Percentiles rank a stretch among this genome's conserved stretches.
These are phyloP conservation scores for Dromius quadrimaculatus DNA, from an alignment of 2,888 invertebrate genomes.

Conservation along the genomic window DNA sequence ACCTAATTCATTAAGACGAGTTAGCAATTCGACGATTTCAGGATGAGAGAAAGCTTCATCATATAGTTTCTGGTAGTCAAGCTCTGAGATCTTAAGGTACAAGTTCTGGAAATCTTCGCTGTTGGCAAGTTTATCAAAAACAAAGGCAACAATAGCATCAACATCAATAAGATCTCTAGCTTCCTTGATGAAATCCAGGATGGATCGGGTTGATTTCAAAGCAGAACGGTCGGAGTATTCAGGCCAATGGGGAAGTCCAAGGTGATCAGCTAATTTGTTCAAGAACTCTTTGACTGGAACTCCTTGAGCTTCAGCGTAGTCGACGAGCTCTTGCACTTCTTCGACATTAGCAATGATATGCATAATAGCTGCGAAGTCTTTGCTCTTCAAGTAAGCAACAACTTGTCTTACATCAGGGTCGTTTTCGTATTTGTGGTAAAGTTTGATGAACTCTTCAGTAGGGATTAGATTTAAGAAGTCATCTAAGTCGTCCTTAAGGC, in stretches of 20 bases:
- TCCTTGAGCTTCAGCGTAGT: not conserved
- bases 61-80: conserved; percentile 55
- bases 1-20: conserved; percentile 4
- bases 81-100: conserved; percentile 55
- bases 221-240: not conserved
- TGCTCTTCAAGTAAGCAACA: conserved; percentile 55
- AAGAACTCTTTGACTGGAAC: conserved; percentile 19
- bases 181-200: conserved; percentile 49
- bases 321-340: conserved; percentile 55
- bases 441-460: conserved; percentile 52
- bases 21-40: conserved; percentile 20
- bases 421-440: conserved; percentile 54
- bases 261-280: conserved; percentile 21
- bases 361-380: conserved; percentile 50
- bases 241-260: conserved; percentile 40
- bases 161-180: conserved; percentile 41
- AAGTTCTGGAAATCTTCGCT: conserved; percentile 56
- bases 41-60: conserved; percentile 56
- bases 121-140: conserved; percentile 31
- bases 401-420: conserved; percentile 54
- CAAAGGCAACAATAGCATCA: not conserved
- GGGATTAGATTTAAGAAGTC: conserved; percentile 54
- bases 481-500: conserved; percentile 24
- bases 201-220: conserved; percentile 15
- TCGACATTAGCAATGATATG: conserved; percentile 53